phyloP scores from a whole-genome alignment of 2,888 invertebrate genomes.

The Halictus ligatus region DNA sequence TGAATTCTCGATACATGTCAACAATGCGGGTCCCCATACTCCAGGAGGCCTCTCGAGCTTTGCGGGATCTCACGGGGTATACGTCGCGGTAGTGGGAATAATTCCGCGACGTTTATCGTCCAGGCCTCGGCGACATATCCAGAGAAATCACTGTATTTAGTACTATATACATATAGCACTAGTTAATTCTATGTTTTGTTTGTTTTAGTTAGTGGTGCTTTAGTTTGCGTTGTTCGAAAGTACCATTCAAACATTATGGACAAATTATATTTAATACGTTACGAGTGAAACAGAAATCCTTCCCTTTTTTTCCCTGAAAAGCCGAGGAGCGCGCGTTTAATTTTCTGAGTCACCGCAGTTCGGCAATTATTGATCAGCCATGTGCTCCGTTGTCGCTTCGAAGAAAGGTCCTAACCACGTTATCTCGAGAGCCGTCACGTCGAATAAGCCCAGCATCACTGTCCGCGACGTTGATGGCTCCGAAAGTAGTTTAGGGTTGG shows the following conservation, averaged over 20 bases:
- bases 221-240: background rate
- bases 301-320: too few relatives aligned
- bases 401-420: conserved; percentile 2
- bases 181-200: too few relatives aligned
- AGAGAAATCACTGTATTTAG: too few relatives aligned
- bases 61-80: too few relatives aligned
- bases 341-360: background rate
- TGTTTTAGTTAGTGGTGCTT: too few relatives aligned
- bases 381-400: background rate
- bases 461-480: conserved; percentile 4
- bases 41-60: too few relatives aligned
- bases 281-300: background rate
- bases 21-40: too few relatives aligned
- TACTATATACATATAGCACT: too few relatives aligned
- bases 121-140: too few relatives aligned
- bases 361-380: background rate
- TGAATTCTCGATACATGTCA: too few relatives aligned
- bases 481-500: conserved; percentile 10
- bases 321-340: background rate
- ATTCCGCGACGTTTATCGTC: too few relatives aligned
- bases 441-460: background rate
- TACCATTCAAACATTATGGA: background rate
- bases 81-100: too few relatives aligned
- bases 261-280: background rate
- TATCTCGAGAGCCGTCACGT: conserved; percentile 11